Conservation (phyloP, 2,797 vertebrate species). For the Pitangus sulphuratus region DNA sequence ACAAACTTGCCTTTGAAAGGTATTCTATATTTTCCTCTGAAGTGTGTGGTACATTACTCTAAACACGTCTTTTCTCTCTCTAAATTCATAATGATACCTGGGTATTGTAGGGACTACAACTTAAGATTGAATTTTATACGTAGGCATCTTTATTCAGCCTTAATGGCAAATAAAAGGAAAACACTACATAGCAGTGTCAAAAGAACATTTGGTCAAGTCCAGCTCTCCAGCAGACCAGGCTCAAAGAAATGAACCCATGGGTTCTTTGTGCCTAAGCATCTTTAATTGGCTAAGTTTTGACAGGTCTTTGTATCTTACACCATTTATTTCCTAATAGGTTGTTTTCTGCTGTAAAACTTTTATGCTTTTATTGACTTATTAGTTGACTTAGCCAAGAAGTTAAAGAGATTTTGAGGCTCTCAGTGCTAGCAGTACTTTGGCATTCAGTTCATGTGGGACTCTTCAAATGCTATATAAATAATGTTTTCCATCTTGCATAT, state of each 20-base stretch:
- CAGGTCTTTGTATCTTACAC: not conserved
- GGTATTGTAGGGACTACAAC: not conserved
- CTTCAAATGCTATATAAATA: not conserved
- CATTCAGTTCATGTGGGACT: not conserved
- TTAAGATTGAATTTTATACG: not conserved
- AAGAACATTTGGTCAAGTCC: not conserved
- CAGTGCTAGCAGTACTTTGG: not conserved
- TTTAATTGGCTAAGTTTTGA: not conserved
- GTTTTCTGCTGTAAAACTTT: not conserved
- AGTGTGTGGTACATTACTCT: not conserved
- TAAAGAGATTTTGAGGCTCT: not conserved
- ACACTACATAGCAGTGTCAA: accelerated
- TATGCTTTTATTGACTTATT: not conserved
- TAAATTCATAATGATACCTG: not conserved
- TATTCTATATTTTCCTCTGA: not conserved
- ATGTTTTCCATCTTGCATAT: not conserved
- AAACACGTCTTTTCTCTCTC: not conserved
- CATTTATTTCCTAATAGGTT: not conserved
- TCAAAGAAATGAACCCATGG: not conserved
- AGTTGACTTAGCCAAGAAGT: not conserved
- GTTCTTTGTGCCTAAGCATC: not conserved
- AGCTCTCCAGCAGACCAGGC: not conserved
- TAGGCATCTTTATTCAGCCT: not conserved
- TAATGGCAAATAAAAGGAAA: not conserved
- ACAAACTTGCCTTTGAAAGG: not conserved